Evolutionary conservation across 2,888 invertebrate species (phyloP).

Genomic region (Didymodactylos carnosus): DNA sequence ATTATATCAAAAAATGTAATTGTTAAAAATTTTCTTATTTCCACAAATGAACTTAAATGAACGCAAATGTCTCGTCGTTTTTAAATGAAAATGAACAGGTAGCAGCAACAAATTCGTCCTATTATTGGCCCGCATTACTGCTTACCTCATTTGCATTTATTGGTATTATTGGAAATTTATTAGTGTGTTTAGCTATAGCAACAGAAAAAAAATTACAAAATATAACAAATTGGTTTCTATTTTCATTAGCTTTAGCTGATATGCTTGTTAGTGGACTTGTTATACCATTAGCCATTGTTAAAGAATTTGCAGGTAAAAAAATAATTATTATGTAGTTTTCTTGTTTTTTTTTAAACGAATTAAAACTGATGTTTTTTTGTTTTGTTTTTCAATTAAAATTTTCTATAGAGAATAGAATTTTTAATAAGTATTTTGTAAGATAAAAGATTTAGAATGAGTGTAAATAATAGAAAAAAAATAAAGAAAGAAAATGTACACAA

Average conservation of each 20-base stretch:
- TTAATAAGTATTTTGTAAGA: no score
- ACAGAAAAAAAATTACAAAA: constrained; percentile 72
- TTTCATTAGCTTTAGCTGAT: constrained; percentile 79
- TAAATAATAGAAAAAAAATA: background rate
- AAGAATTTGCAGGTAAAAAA: constrained; percentile 69
- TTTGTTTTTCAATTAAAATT: no score
- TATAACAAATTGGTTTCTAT: constrained; percentile 79
- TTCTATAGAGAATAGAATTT: no score
- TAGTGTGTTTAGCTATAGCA: constrained; percentile 77
- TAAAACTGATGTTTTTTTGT: no score
- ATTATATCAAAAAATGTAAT: no score
- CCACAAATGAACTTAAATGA: background rate
- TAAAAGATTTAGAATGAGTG: no score
- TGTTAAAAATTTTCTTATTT: no score
- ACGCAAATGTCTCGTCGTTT: background rate
- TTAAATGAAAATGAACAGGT: no score
- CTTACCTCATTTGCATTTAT: constrained; percentile 5
- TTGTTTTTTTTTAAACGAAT: no score
- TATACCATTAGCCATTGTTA: constrained; percentile 82
- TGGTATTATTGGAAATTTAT: constrained; percentile 52
- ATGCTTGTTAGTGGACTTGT: constrained; percentile 74
- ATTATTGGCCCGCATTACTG: constrained; percentile 9
- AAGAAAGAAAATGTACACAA: background rate
- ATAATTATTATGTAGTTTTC: no score
- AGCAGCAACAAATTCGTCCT: no score